Evolutionary conservation across 2,797 vertebrate species (phyloP).

Genomic region (Pristis pectinata): DNA sequence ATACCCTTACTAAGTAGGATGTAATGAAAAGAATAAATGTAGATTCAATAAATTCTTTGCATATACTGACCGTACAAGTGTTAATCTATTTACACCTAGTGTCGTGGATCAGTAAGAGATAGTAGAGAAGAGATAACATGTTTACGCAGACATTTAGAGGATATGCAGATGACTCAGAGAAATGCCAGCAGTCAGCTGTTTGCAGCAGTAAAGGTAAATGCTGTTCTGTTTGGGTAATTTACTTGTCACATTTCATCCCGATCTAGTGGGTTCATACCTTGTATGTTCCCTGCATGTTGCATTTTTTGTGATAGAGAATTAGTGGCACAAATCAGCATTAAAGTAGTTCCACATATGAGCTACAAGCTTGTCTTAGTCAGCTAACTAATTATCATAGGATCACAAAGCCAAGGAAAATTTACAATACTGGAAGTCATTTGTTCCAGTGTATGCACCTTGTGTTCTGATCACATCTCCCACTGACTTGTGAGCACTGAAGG

Average conservation of each 20-base stretch:
- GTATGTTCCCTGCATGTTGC: background rate
- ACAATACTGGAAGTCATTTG: no score
- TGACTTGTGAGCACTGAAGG: no score
- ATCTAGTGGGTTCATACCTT: no score
- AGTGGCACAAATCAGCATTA: no score
- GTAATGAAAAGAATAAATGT: background rate
- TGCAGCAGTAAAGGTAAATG: constrained; percentile 57
- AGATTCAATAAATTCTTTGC: background rate
- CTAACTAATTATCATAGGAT: no score
- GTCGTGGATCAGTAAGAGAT: constrained; percentile 51
- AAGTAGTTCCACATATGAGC: no score
- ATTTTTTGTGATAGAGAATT: no score
- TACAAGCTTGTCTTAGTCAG: no score
- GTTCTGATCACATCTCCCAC: no score
- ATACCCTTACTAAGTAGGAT: background rate
- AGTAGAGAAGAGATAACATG: constrained; percentile 48
- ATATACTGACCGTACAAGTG: background rate
- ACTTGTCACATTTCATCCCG: background rate
- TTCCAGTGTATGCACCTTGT: no score
- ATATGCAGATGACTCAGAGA: constrained; percentile 46
- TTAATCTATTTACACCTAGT: constrained; percentile 46
- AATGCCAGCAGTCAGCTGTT: constrained; percentile 50
- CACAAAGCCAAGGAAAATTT: no score
- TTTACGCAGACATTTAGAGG: constrained; percentile 41
- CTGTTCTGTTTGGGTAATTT: constrained; percentile 3